These are phyloP conservation scores for Oikopleura vanhoeffeni DNA, from an alignment of 23 tunicate species.

Conservation along the genomic window DNA sequence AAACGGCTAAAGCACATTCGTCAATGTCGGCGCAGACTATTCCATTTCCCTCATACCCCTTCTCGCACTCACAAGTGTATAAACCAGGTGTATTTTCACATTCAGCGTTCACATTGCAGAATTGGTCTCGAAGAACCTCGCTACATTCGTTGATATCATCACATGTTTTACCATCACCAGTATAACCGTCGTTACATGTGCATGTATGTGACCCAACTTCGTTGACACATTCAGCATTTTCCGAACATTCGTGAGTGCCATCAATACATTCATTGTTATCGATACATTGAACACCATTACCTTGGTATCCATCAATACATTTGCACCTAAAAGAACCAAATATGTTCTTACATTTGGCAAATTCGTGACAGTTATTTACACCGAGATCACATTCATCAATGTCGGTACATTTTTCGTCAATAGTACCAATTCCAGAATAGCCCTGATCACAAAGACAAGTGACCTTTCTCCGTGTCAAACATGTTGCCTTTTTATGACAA, in stretches of 20 bases:
- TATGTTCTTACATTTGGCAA: not conserved
- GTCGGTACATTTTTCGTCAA: not conserved
- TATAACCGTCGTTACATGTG: not conserved
- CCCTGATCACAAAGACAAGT: not conserved
- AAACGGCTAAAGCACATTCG: not conserved
- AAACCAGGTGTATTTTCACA: slow-evolving; percentile 38
- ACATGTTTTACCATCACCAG: not conserved
- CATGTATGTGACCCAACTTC: not conserved
- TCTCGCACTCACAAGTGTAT: slow-evolving; percentile 33
- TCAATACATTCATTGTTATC: slow-evolving; percentile 16
- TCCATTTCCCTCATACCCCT: slow-evolving; percentile 27
- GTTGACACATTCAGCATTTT: not conserved
- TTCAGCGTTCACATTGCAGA: slow-evolving; percentile 30
- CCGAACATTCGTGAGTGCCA: not conserved
- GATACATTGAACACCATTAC: not conserved
- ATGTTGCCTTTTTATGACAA: not conserved
- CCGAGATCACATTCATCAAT: not conserved
- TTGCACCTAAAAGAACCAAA: not conserved
- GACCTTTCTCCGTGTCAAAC: not conserved
- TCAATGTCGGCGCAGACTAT: not conserved
- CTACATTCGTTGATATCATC: slow-evolving; percentile 54
- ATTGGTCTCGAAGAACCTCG: not conserved
- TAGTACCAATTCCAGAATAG: not conserved
- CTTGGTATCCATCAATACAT: slow-evolving; percentile 14
- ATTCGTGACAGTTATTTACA: not conserved